phyloP scores from a whole-genome alignment of 1,140 invertebrate species.

The Periplaneta americana region DNA sequence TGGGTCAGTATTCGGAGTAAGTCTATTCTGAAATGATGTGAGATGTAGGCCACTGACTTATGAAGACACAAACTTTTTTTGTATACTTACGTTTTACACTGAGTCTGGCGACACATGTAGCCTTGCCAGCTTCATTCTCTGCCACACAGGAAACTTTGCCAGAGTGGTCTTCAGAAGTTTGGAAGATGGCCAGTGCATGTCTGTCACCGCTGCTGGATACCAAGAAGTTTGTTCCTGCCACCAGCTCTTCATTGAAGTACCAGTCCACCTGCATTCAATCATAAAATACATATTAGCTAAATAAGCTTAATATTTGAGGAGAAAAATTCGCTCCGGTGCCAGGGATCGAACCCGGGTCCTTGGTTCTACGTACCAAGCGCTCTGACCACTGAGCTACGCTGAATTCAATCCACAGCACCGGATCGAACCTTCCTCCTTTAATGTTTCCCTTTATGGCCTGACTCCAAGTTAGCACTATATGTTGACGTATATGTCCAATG shows the following conservation, averaged over 20 bases:
- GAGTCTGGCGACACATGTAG: constrained; percentile 55
- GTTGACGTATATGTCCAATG: too few species aligned
- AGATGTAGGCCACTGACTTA: background rate
- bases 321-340: too few species aligned
- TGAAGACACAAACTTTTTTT: background rate
- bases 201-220: constrained; percentile 63
- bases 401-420: too few species aligned
- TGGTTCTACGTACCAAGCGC: too few species aligned
- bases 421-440: too few species aligned
- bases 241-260: constrained; percentile 63
- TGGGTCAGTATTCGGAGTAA: background rate
- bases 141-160: constrained; percentile 68
- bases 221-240: constrained; percentile 64
- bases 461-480: too few species aligned
- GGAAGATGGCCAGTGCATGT: constrained; percentile 60
- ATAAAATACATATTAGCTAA: background rate
- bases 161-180: constrained; percentile 46
- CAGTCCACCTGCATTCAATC: constrained; percentile 52
- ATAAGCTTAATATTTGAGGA: too few species aligned
- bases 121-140: constrained; percentile 67
- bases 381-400: too few species aligned
- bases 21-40: background rate
- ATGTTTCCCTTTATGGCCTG: too few species aligned
- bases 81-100: background rate
- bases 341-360: too few species aligned